Evolutionary conservation across 92 coral and sea anemone species (phyloP).

Genomic region (Plumapathes pennacea): DNA sequence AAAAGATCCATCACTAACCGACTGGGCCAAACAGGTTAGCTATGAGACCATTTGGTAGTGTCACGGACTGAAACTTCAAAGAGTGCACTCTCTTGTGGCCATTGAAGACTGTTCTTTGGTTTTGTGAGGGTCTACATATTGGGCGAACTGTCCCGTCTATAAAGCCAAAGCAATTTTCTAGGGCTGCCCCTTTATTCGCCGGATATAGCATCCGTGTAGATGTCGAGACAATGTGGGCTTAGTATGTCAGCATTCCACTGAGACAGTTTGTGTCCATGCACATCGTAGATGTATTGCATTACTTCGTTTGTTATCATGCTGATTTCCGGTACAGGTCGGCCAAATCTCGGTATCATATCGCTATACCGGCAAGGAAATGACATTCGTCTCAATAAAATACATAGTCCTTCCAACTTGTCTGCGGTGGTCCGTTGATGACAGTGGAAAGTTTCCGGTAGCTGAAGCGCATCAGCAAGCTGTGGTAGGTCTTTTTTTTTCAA

Average conservation of each 20-base stretch:
- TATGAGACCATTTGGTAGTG: constrained; percentile 7
- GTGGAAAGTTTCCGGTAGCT: constrained; percentile 1
- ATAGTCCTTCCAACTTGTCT: constrained; percentile 1
- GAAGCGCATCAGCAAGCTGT: constrained; percentile 6
- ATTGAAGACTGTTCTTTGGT: not conserved
- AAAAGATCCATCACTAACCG: not conserved
- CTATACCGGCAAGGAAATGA: constrained; percentile 2
- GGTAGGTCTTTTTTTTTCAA: constrained; percentile 9
- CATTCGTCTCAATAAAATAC: not conserved
- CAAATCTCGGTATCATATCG: not conserved
- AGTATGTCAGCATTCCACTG: constrained; percentile 3
- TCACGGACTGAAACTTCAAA: constrained; percentile 1
- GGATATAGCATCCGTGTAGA: constrained; percentile 4
- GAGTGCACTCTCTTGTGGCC: constrained; percentile 8
- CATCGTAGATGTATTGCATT: not conserved
- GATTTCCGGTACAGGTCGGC: not conserved
- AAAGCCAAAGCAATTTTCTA: constrained; percentile 1
- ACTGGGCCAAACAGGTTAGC: constrained; percentile 14
- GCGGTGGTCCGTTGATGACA: not conserved
- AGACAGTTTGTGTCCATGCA: constrained; percentile 2
- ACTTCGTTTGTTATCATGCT: not conserved
- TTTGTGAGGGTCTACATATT: constrained; percentile 1
- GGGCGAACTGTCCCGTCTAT: constrained; percentile 1
- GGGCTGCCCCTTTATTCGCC: constrained; percentile 2
- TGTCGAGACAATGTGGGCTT: not conserved